Base-by-base conservation (phyloP, 1,140 invertebrate genomes). In the Adelges cooleyi region DNA sequence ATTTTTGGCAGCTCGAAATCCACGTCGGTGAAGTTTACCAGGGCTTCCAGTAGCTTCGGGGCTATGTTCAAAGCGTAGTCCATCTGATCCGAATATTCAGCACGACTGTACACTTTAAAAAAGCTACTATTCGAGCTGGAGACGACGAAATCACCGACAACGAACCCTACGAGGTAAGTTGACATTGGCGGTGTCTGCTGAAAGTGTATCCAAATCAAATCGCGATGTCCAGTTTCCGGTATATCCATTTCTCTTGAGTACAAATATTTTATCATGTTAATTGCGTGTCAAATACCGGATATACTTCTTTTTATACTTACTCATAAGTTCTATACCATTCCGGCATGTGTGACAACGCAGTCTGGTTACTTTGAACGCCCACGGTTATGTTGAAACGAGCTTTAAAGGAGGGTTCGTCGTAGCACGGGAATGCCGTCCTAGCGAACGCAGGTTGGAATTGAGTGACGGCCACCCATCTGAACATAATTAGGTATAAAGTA, bases 361-460 rank as follows among this genome's bases (percentile, higher is more conserved):
- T 75, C 66, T 83, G 80, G 6, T 76, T 72, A 1, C 44, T 68
- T 1, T 80, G 80, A 27, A 77, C 80, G 0, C 81, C 80, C 2
- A 93, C 73, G 1, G 80, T 80, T 2, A 92, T 71, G 22, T 74
- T 79, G 71, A 91, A 95, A 1, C 76, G 80, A 0, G 87, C 82
- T 71, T 90, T 92, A 68, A 87, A 82, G 15, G 79, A 77, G 0
- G 93, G 92, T 71, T 96, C 92, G 74, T 96, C 92, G 71, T 89
- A 90, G 72, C 90, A 93, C 0, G 92, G 92, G 71, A 94, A 92
- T 2, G 86, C 86, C 40, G 82, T 77, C 9, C 92, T 78, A 1
- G 90, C 89, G 77, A 92, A 90, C 0, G 90, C 95, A 1, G 93
- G 88, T 72, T 96, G 87, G 72, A 97, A 92, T 75, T 96, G 84